Percentiles rank a stretch among this genome's conserved stretches.
Evolutionary conservation across 1,140 invertebrate genomes (phyloP).

Genomic region (Drosophila lowei): DNA sequence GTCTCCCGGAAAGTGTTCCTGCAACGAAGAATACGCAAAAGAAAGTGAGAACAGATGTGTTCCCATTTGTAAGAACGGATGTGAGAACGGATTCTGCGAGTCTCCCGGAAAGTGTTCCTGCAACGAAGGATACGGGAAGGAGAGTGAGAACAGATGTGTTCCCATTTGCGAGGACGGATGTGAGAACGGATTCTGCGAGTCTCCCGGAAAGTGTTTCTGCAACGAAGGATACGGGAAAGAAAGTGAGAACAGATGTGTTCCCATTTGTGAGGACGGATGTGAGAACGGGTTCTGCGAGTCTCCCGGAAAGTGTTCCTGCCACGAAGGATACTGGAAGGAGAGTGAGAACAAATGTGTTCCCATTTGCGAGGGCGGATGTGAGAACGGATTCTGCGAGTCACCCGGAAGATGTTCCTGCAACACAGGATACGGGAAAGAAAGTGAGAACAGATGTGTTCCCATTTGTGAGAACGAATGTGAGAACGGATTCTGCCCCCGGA

Average conservation of each 20-base stretch:
- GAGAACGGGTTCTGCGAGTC: conserved; percentile 10
- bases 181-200: conserved; percentile 19
- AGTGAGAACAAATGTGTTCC: not conserved
- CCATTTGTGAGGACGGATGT: not conserved
- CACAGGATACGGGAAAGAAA: not conserved
- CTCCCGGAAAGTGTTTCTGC: conserved; percentile 20
- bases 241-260: not conserved
- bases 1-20: not conserved
- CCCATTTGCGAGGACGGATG: conserved; percentile 15
- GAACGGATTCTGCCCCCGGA: conserved; percentile 8
- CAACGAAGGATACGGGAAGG: not conserved
- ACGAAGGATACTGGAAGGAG: not conserved
- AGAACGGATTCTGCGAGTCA: conserved; percentile 3
- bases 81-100: conserved; percentile 30
- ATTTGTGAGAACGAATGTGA: not conserved
- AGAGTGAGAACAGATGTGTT: not conserved
- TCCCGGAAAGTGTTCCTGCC: not conserved
- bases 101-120: conserved; percentile 19
- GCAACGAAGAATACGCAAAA: not conserved
- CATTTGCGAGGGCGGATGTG: not conserved
- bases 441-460: not conserved
- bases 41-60: conserved; percentile 7
- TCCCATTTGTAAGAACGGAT: conserved; percentile 20
- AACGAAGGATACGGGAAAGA: conserved; percentile 6
- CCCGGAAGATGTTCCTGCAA: not conserved